Evolutionary conservation across 2,113 vertebrate species (phyloP).

Genomic region (Dinomys branickii): DNA sequence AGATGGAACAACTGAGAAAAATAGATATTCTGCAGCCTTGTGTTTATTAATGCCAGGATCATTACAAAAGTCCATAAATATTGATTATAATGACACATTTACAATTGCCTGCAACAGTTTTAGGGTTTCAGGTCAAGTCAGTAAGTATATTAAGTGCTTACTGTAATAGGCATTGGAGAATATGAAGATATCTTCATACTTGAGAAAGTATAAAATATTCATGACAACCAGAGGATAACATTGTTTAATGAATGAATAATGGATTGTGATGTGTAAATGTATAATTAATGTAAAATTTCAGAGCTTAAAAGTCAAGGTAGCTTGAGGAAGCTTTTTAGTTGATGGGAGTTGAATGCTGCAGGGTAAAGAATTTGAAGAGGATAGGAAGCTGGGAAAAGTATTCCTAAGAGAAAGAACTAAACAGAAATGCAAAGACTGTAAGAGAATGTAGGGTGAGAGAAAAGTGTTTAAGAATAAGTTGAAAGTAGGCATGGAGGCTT

Average conservation of each 20-base stretch:
- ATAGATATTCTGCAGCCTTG: conserved; percentile 3
- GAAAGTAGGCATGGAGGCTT: not conserved
- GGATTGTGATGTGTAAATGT: not conserved
- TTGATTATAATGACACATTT: not conserved
- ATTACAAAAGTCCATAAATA: conserved; percentile 45
- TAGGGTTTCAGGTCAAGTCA: conserved; percentile 20
- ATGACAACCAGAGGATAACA: not conserved
- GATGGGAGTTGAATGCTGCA: not conserved
- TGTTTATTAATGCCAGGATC: not conserved
- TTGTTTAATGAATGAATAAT: not conserved
- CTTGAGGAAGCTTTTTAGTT: conserved; percentile 12
- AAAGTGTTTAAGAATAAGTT: conserved; percentile 46
- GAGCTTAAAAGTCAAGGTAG: not conserved
- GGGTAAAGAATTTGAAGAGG: conserved; percentile 27
- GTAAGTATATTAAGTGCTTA: conserved; percentile 25
- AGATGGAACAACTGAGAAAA: conserved; percentile 25
- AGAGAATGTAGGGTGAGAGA: not conserved
- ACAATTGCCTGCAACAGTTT: not conserved
- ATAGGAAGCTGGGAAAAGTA: conserved; percentile 4
- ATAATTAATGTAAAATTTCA: not conserved
- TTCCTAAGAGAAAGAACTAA: conserved; percentile 16
- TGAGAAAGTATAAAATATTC: conserved; percentile 39
- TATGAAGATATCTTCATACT: not conserved
- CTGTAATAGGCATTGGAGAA: not conserved
- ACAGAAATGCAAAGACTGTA: conserved; percentile 42